Conservation (phyloP, 2,797 vertebrate species). For the Dipus sagitta region DNA sequence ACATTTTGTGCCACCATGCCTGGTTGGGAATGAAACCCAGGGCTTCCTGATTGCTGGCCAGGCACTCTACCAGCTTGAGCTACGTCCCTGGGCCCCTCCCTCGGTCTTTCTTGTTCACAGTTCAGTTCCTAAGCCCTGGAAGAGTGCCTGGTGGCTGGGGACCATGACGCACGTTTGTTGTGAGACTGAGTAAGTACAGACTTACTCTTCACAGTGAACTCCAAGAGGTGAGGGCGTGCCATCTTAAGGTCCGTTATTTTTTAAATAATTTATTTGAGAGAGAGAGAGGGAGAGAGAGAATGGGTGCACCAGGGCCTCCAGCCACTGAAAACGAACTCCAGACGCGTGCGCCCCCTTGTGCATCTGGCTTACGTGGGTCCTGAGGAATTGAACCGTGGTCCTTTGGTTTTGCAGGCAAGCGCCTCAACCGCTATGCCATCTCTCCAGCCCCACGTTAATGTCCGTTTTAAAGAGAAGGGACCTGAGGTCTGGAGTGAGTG, state of each 20-base stretch:
- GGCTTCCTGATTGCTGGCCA: neutral
- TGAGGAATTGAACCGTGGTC: too few species aligned
- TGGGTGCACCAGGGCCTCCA: too few species aligned
- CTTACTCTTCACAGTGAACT: neutral
- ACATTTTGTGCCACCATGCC: neutral
- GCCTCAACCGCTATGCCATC: too few species aligned
- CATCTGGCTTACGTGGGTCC: too few species aligned
- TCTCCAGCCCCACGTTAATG: neutral
- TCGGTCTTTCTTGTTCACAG: neutral
- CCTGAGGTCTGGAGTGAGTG: neutral
- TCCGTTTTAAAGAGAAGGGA: slow-evolving; percentile 1
- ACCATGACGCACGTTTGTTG: neutral
- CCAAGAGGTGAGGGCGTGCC: too few species aligned
- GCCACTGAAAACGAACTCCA: too few species aligned
- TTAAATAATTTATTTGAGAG: too few species aligned
- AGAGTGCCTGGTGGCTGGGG: too few species aligned
- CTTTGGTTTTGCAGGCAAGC: too few species aligned
- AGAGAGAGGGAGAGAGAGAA: too few species aligned
- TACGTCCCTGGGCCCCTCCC: neutral
- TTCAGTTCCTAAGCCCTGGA: neutral
- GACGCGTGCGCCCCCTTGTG: too few species aligned
- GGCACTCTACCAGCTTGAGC: neutral
- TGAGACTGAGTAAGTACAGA: neutral
- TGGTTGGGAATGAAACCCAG: neutral
- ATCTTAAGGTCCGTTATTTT: neutral